These are phyloP conservation scores for Podarcis muralis DNA, from an alignment of 2,113 vertebrate species.

Conservation along the genomic window DNA sequence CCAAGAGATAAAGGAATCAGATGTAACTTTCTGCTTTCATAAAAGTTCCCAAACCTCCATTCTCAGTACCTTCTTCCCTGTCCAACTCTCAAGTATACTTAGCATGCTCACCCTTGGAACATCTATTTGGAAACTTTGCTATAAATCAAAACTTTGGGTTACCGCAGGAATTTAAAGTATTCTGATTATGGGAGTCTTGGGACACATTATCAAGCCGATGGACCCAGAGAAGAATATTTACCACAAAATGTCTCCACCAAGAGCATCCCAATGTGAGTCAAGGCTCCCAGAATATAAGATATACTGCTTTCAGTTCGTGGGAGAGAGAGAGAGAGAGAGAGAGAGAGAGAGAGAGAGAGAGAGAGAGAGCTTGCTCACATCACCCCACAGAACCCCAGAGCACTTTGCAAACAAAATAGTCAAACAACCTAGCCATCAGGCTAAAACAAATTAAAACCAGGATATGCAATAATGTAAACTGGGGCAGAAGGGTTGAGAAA, in stretches of 20 bases:
- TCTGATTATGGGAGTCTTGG: neutral
- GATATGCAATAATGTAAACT: too few relatives aligned
- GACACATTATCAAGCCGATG: neutral
- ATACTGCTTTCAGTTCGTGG: neutral
- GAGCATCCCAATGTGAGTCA: neutral
- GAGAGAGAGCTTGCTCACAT: neutral
- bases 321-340: neutral
- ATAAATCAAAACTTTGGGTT: neutral
- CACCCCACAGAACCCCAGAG: too few relatives aligned
- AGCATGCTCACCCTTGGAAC: neutral
- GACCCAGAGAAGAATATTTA: rapidly evolving
- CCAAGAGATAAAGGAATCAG: neutral
- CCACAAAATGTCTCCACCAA: neutral
- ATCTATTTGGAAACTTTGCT: neutral
- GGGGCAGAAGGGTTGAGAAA: too few relatives aligned
- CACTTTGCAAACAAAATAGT: too few relatives aligned
- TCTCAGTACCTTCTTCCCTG: neutral
- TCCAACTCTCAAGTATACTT: neutral
- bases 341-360: too few relatives aligned
- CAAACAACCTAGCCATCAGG: too few relatives aligned
- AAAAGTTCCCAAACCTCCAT: neutral
- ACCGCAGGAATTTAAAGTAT: slow-evolving; percentile 14
- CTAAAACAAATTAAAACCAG: too few relatives aligned
- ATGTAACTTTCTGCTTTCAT: neutral
- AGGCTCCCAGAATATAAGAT: neutral